phyloP scores from a whole-genome alignment of 2,888 invertebrate species.

The Acronicta psi region DNA sequence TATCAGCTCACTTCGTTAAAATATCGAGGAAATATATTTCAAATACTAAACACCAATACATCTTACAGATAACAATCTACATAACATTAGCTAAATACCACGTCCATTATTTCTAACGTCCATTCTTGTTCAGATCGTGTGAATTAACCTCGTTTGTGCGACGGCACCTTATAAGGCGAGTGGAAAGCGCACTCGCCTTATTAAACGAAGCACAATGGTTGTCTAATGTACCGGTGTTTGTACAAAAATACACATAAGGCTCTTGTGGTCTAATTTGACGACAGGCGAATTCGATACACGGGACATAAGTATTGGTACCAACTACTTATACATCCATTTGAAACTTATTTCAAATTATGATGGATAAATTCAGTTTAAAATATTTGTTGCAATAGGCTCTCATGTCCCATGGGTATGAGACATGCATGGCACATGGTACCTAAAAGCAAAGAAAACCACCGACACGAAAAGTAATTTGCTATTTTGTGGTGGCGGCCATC shows the following conservation, averaged over 20 bases:
- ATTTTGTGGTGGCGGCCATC: too few relatives aligned
- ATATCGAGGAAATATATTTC: slow-evolving; percentile 35
- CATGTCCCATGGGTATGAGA: too few relatives aligned
- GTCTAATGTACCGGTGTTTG: slow-evolving; percentile 58
- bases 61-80: slow-evolving; percentile 45
- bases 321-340: slow-evolving; percentile 1
- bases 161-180: slow-evolving; percentile 68
- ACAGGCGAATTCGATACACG: slow-evolving; percentile 46
- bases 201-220: slow-evolving; percentile 72
- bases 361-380: too few relatives aligned
- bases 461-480: too few relatives aligned
- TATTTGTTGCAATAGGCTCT: too few relatives aligned
- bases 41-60: slow-evolving; percentile 34
- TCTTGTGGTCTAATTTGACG: slow-evolving; percentile 52
- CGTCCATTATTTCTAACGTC: slow-evolving; percentile 53
- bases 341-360: too few relatives aligned
- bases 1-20: neutral
- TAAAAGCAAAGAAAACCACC: too few relatives aligned
- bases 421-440: too few relatives aligned
- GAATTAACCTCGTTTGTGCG: slow-evolving; percentile 73
- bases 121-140: slow-evolving; percentile 63
- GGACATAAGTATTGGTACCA: slow-evolving; percentile 19
- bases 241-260: slow-evolving; percentile 58
- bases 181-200: slow-evolving; percentile 72
- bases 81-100: slow-evolving; percentile 56